These are phyloP conservation scores for Rachycentron canadum DNA, from an alignment of 2,797 vertebrate genomes.

Conservation along the genomic window DNA sequence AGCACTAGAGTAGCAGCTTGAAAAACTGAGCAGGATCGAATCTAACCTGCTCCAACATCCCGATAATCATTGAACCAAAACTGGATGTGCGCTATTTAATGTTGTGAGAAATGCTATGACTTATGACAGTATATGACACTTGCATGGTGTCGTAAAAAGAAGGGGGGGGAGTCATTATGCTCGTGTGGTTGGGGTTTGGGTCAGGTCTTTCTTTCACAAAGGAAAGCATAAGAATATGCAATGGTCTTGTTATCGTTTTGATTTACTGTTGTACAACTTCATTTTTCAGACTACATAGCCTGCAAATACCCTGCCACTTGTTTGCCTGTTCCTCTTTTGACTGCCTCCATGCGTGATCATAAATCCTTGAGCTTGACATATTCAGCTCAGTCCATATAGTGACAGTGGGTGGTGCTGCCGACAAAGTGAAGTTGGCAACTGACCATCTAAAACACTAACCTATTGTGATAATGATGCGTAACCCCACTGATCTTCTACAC, in stretches of 20 bases:
- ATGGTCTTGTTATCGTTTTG: neutral
- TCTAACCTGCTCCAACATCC: neutral
- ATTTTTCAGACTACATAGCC: neutral
- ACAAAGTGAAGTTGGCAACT: slow-evolving; percentile 24
- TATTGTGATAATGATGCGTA: slow-evolving; percentile 49
- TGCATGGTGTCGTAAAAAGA: neutral
- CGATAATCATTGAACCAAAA: neutral
- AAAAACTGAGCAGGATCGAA: neutral
- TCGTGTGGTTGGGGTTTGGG: neutral
- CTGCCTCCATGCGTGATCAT: slow-evolving; percentile 8
- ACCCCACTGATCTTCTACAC: slow-evolving; percentile 36
- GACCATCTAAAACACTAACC: slow-evolving; percentile 30
- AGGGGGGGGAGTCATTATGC: neutral
- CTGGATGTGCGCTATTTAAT: neutral
- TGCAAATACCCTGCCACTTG: slow-evolving; percentile 2
- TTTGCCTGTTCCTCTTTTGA: neutral
- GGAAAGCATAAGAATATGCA: too few relatives aligned
- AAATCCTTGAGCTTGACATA: slow-evolving; percentile 7
- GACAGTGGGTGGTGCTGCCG: slow-evolving; percentile 10
- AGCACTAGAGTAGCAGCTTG: neutral
- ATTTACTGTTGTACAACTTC: neutral
- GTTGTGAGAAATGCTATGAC: slow-evolving; percentile 10
- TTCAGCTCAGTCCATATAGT: neutral
- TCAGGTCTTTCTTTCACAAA: neutral
- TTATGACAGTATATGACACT: neutral